These are phyloP conservation scores for Lasioglossum morio DNA, from an alignment of 2,888 invertebrate genomes.

Conservation along the genomic window DNA sequence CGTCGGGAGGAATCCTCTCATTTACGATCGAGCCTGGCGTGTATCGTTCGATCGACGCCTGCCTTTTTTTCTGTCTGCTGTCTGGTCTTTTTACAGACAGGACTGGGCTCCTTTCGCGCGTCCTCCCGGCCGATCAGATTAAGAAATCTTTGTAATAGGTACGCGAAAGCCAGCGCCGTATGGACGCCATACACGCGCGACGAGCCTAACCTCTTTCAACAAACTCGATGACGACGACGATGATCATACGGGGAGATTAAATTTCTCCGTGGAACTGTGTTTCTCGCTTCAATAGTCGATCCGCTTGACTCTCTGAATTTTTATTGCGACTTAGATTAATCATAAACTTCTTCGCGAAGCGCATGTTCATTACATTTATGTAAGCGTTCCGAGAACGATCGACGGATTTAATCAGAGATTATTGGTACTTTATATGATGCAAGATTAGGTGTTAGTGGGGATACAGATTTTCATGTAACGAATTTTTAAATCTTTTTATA, in stretches of 20 bases:
- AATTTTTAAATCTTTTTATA: not conserved
- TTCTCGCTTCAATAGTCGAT: not conserved
- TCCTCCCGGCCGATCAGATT: slow-evolving; percentile 53
- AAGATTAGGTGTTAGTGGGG: not conserved
- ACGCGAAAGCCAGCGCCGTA: slow-evolving; percentile 45
- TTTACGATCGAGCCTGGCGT: slow-evolving; percentile 43
- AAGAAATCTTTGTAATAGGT: slow-evolving; percentile 60
- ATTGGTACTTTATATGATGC: not conserved
- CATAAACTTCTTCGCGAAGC: not conserved
- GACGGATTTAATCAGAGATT: not conserved
- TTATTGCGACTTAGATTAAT: not conserved
- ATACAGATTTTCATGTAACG: not conserved
- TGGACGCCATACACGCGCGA: slow-evolving; percentile 27
- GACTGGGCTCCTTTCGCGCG: slow-evolving; percentile 48
- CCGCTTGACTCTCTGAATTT: not conserved
- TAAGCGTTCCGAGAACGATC: not conserved
- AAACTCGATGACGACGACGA: slow-evolving; percentile 14
- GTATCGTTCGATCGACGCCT: slow-evolving; percentile 57
- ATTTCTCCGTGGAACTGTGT: not conserved
- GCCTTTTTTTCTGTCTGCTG: slow-evolving; percentile 35
- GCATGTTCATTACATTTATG: too few relatives aligned
- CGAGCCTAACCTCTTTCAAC: slow-evolving; percentile 18
- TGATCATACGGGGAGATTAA: slow-evolving; percentile 33
- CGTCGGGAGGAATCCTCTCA: slow-evolving; percentile 49
- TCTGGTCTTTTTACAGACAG: slow-evolving; percentile 48